phyloP scores from a whole-genome alignment of 1,140 invertebrate species.

The Drosophila grimshawi region DNA sequence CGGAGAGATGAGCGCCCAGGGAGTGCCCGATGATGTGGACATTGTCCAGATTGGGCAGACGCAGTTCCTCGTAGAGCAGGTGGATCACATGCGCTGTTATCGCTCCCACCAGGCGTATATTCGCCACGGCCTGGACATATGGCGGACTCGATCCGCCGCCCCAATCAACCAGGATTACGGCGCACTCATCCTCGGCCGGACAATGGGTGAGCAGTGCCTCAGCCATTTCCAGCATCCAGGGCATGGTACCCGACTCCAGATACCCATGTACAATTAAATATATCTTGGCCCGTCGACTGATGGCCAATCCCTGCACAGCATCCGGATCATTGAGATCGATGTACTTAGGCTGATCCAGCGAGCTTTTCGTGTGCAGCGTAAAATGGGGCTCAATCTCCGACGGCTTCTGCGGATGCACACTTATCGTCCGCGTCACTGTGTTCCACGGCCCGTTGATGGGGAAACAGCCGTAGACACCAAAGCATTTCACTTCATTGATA shows the following conservation, averaged over 20 bases:
- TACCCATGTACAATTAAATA: constrained; percentile 94
- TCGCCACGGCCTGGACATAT: constrained; percentile 95
- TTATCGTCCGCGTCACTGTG: constrained; percentile 90
- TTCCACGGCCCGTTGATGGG: constrained; percentile 92
- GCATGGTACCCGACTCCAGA: constrained; percentile 91
- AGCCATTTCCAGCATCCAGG: constrained; percentile 86
- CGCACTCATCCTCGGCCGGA: constrained; percentile 87
- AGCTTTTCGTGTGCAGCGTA: constrained; percentile 86
- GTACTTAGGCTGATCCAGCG: constrained; percentile 86
- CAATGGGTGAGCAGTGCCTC: constrained; percentile 88
- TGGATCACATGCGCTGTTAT: constrained; percentile 91
- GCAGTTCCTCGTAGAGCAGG: constrained; percentile 86
- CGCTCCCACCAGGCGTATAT: constrained; percentile 93
- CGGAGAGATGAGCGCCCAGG: constrained; percentile 93
- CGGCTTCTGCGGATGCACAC: constrained; percentile 89
- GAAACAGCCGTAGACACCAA: constrained; percentile 92
- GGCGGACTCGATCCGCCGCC: constrained; percentile 92
- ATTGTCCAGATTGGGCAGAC: constrained; percentile 86
- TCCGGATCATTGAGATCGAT: constrained; percentile 88
- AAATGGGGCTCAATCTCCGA: constrained; percentile 86
- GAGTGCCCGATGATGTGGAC: constrained; percentile 96
- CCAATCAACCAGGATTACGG: constrained; percentile 94
- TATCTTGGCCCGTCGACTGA: constrained; percentile 87
- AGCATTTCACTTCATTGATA: constrained; percentile 87
- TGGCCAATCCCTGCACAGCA: constrained; percentile 86